Evolutionary conservation across 2,797 vertebrate genomes (phyloP), one percentile per base, ranked within the genome.

Genomic region (Oophaga sylvatica): DNA sequence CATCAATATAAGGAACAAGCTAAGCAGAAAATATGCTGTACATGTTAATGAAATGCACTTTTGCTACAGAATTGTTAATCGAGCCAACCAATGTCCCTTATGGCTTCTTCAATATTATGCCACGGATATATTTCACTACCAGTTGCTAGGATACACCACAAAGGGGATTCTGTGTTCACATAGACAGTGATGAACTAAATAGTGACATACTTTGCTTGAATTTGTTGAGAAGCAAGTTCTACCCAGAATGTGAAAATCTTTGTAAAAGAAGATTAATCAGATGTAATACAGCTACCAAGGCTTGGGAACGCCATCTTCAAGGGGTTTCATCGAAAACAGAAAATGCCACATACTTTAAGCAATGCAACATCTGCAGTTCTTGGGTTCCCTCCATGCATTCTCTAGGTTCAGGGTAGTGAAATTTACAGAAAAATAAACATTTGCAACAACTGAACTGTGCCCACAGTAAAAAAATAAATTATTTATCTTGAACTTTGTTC

Each of bases 91-190:
- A 86, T 81, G 80, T 86, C 90, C 91, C 90, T 73, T 77, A 91
- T n/a, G 90, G 81, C 65, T 87, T 76, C 63, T 79, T 82, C 78
- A 89, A 83, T 89, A 83, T 83, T 89, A 89, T 86, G 88, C 88
- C 63, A 79, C 71, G 80, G 88, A 26, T 45, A 3, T 78, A 80
- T 81, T 19, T 19, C 1, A 0, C 20, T 89, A 90, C 76, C 8
- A n/a, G 92, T 93, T 94, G 93, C 92, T 92, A 92, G 83, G 91
- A 91, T 92, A 94, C 90, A 83, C 29, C 3, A 0, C 45, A 88
- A 22, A 90, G 57, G 26, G 70, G 41, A 90, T 86, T 86, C 77
- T 71, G 76, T 48, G 82, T 83, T 75, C 31, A 78, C 59, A 83
- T 90, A 90, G 89, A 70, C 86, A 90, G 90, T 2, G 9, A 86